Evolutionary conservation across 92 coral and sea anemone genomes (phyloP), one percentile per base, ranked within the genome.

Genomic region (Galaxea fascicularis): DNA sequence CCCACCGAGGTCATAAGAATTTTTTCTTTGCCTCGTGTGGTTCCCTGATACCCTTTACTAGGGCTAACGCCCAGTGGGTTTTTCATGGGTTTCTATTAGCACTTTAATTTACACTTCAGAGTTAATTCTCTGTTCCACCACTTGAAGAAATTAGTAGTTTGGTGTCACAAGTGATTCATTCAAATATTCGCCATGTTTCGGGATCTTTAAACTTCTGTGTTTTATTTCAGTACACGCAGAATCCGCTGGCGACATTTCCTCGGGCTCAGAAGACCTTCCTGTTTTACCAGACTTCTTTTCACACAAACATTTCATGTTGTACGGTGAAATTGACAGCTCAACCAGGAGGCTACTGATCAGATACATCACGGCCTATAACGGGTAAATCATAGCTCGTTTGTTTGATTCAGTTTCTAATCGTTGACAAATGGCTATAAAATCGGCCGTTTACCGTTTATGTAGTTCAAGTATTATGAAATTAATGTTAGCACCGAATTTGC

Each of bases 271-370:
- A 21, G 97, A 90, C 26, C 86, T 97, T 21, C 98, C 98, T 59
- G 84, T 86, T 64, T 83, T 97, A 39, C 98, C 99, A 15, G 97
- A 97, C 51, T 97, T 97, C 90, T 95, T 97, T 70, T 95, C 99
- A 17, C 89, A 93, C 71, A 97, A 92, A 77, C 93, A 91, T 57
- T 97, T 97, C 80, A 85, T 96, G 67, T 73, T 96, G 82, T 93
- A 93, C 68, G 99, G 99, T n/a, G 99, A 94, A 83, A 76, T 96
- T 79, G 97, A 96, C 65, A 71, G 88, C 65, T 85, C 51, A 17
- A 88, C 88, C 31, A 89, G 99, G 58, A 91, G 99, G 62, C 88
- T 90, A 31, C 88, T 96, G 65, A 86, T 90, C 77, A 95, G 99
- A 51, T 96, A 95, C 35, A 93, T 96, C 81, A 94, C 98, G 15